Evolutionary conservation across 2,113 vertebrate species (phyloP).

Genomic region (Argyrosomus japonicus): DNA sequence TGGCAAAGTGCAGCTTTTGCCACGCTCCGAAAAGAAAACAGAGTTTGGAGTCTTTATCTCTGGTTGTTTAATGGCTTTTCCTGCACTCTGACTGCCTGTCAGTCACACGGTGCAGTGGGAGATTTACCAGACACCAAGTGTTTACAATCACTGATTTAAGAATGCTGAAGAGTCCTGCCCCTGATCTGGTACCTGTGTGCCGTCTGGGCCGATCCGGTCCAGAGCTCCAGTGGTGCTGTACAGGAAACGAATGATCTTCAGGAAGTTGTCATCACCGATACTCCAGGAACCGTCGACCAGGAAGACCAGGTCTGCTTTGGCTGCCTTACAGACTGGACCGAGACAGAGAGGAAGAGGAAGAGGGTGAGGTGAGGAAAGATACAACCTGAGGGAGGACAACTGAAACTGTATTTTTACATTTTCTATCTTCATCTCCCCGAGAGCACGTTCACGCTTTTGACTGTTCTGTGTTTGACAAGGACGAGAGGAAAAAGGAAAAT

Average conservation of each 20-base stretch:
- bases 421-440: background rate
- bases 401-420: background rate
- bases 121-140: background rate
- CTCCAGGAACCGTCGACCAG: constrained; percentile 98
- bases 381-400: background rate
- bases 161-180: background rate
- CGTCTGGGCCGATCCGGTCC: constrained; percentile 91
- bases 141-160: too few species aligned
- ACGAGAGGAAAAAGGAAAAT: background rate
- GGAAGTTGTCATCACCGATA: constrained; percentile 97
- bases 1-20: background rate
- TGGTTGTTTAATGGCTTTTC: background rate
- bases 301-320: constrained; percentile 95
- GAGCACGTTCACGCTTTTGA: background rate
- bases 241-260: constrained; percentile 94
- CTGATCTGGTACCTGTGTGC: constrained; percentile 88
- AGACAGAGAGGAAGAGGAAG: background rate
- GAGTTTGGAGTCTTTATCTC: background rate
- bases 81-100: background rate
- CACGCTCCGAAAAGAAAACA: background rate
- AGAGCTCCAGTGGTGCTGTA: constrained; percentile 93
- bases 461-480: background rate
- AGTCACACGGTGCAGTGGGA: accelerated
- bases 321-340: constrained; percentile 90
- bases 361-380: background rate